A percentile compares a stretch with the other conserved stretches of the same genome.
These are phyloP conservation scores for Andrena fulva DNA, from an alignment of 2,888 invertebrate genomes.

Conservation along the genomic window DNA sequence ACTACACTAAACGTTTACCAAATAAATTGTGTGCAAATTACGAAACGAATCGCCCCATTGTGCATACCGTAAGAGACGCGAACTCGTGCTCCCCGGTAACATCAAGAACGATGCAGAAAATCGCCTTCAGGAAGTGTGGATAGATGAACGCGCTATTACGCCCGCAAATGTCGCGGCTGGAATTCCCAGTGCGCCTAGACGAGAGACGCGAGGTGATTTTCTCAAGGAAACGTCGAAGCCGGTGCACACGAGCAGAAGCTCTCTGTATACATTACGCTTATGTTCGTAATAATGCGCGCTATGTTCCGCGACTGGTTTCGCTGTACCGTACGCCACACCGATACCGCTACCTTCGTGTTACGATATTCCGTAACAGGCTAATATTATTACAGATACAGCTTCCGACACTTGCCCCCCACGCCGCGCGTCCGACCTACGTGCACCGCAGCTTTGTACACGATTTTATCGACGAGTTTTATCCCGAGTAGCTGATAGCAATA, in stretches of 20 bases:
- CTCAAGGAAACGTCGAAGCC: slow-evolving; percentile 59
- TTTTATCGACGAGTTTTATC: slow-evolving; percentile 17
- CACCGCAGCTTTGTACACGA: slow-evolving; percentile 15
- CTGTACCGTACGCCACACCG: slow-evolving; percentile 39
- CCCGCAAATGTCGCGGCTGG: slow-evolving; percentile 43
- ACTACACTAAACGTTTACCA: no score
- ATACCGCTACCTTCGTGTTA: slow-evolving; percentile 40
- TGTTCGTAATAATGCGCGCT: slow-evolving; percentile 51
- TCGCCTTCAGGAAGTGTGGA: slow-evolving; percentile 51
- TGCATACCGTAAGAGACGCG: not conserved
- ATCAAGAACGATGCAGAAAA: slow-evolving; percentile 37
- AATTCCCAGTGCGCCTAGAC: slow-evolving; percentile 17
- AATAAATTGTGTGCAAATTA: no score
- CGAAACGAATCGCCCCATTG: no score
- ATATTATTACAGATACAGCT: slow-evolving; percentile 48
- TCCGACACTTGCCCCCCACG: slow-evolving; percentile 40
- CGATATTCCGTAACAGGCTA: slow-evolving; percentile 51
- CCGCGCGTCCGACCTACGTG: slow-evolving; percentile 17
- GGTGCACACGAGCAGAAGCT: slow-evolving; percentile 40
- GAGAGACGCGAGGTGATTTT: slow-evolving; percentile 49
- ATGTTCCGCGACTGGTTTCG: slow-evolving; percentile 46
- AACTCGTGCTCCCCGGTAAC: not conserved
- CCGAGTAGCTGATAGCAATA: no score
- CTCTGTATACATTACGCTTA: slow-evolving; percentile 41
- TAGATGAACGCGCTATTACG: slow-evolving; percentile 51